These are phyloP conservation scores for Orchesella flavescens DNA, from an alignment of 2,888 invertebrate genomes.

Conservation along the genomic window DNA sequence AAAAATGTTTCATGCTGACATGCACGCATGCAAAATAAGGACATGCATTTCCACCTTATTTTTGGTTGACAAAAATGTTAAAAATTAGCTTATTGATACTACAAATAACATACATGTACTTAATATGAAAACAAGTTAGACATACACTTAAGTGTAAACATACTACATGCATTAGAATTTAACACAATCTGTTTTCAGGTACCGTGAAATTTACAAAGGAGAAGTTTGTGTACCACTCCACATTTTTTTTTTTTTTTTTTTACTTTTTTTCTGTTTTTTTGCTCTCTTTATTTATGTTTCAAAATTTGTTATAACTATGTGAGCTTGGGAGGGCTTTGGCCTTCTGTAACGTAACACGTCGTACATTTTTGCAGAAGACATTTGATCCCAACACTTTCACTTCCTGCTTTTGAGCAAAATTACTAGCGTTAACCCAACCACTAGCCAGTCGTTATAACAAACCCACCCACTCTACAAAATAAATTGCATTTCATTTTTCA, in stretches of 20 bases:
- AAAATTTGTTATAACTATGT: constrained; percentile 18
- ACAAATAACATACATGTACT: neutral
- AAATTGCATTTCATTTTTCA: neutral
- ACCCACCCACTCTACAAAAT: neutral
- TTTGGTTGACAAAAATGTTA: too few relatives aligned
- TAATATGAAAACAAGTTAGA: too few relatives aligned
- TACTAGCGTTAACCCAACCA: neutral
- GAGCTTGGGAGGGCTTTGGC: constrained; percentile 48
- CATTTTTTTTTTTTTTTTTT: neutral
- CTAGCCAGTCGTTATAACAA: too few relatives aligned
- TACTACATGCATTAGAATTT: too few relatives aligned
- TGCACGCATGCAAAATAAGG: constrained; percentile 37
- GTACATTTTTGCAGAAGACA: constrained; percentile 23
- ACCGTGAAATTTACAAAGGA: constrained; percentile 14
- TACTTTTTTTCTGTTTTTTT: neutral
- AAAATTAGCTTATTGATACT: neutral
- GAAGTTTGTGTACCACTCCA: neutral
- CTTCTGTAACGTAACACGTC: neutral
- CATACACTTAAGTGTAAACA: too few relatives aligned
- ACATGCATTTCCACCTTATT: constrained; percentile 17
- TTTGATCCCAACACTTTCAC: constrained; percentile 59
- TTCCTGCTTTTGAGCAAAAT: constrained; percentile 46
- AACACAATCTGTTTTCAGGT: constrained; percentile 6
- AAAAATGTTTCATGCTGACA: constrained; percentile 17
- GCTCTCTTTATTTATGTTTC: constrained; percentile 5